A percentile compares a stretch with the other conserved stretches of the same genome.
Conservation (phyloP, 2,797 vertebrate genomes). For the Podarcis lilfordi region DNA sequence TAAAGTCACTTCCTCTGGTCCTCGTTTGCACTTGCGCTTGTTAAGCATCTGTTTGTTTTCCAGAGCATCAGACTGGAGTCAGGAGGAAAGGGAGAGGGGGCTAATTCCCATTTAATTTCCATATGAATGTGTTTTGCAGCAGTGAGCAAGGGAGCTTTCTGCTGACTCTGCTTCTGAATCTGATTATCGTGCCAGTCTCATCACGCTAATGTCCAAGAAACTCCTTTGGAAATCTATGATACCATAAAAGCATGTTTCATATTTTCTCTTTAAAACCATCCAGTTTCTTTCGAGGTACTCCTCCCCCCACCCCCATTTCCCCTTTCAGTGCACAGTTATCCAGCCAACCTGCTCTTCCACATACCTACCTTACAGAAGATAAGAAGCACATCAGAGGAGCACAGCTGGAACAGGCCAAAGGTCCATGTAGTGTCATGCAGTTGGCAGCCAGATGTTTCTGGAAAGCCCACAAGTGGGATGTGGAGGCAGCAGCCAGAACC, state of each 20-base stretch:
- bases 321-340: not conserved
- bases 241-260: slow-evolving; percentile 10
- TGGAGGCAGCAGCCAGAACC: too few relatives aligned
- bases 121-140: slow-evolving; percentile 36
- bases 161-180: not conserved
- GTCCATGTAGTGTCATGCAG: not conserved
- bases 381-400: not conserved
- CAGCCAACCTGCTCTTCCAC: not conserved
- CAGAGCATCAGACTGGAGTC: not conserved
- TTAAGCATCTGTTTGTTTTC: not conserved
- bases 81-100: too few relatives aligned
- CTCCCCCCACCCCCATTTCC: not conserved
- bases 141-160: not conserved
- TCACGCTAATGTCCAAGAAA: not conserved
- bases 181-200: slow-evolving; percentile 34
- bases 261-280: not conserved
- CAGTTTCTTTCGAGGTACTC: not conserved
- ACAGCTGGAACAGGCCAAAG: not conserved
- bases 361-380: not conserved
- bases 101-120: slow-evolving; percentile 24
- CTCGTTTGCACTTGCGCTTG: slow-evolving; percentile 30
- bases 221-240: not conserved
- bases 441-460: not conserved
- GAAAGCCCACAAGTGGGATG: not conserved
- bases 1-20: slow-evolving; percentile 17